Conservation (phyloP, 2,888 invertebrate species). For the Hypercompe scribonia region DNA sequence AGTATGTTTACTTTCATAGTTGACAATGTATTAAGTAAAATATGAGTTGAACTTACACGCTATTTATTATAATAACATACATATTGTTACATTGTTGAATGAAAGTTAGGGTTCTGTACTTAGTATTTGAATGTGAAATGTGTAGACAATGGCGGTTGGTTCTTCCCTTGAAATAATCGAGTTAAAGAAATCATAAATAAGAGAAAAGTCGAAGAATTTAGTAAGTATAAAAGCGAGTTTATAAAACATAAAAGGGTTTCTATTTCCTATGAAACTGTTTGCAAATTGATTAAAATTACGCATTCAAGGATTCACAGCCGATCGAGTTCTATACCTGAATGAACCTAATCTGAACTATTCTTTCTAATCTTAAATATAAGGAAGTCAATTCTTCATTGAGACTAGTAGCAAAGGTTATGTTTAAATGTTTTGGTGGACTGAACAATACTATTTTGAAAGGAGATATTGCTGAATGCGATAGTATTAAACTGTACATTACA, state of each 20-base stretch:
- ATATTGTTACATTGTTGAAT: constrained; percentile 30
- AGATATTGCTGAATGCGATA: background rate
- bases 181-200: background rate
- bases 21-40: constrained; percentile 62
- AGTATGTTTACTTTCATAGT: constrained; percentile 60
- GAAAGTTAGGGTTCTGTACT: constrained; percentile 36
- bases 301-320: background rate
- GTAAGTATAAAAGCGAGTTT: background rate
- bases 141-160: background rate
- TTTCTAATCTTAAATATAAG: background rate
- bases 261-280: background rate
- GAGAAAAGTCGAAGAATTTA: background rate
- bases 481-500: background rate
- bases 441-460: background rate
- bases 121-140: background rate
- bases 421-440: background rate
- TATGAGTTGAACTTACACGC: constrained; percentile 52
- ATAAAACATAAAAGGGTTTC: background rate
- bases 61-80: constrained; percentile 50
- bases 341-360: background rate
- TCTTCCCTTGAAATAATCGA: background rate
- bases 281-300: background rate
- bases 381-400: background rate
- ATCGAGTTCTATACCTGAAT: background rate
- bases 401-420: background rate